Conservation (phyloP, 1,140 invertebrate species). For the roundworm (Caenorhabditis elegans) region WBcel235 BX284602.5:7495501-7496000, state of each 20-base stretch:
- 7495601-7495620: neutral
- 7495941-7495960: neutral
- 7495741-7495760: neutral
- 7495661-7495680: neutral
- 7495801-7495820: neutral
- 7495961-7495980: neutral
- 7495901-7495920: conserved; percentile 20
- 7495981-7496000: neutral
- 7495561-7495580: conserved; percentile 1
- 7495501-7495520: no score
- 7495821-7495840: no score
- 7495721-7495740: neutral
- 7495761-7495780: conserved; percentile 4
- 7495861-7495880: neutral
- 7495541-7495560: neutral
- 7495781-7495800: neutral
- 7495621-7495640: conserved; percentile 10
- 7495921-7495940: conserved; percentile 12
- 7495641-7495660: neutral
- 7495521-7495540: no score
- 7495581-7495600: conserved; percentile 5
- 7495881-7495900: neutral
- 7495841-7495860: neutral
- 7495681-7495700: no score
- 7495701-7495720: neutral